Base-by-base conservation (phyloP, 2,888 invertebrate genomes). In the Drosophila pegasa region DNA sequence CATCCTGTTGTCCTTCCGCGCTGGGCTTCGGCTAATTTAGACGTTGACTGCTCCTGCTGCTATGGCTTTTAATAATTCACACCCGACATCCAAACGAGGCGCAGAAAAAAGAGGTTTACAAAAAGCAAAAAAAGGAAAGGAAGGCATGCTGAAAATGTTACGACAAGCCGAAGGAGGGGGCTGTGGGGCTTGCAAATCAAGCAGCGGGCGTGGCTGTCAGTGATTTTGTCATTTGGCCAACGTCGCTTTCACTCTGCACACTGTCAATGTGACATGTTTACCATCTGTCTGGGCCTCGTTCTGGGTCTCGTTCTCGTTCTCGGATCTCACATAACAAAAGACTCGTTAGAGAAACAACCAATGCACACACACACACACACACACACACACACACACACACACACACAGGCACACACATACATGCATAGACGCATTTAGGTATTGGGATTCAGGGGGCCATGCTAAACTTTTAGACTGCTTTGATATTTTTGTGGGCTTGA, bases 241-340 rank as follows among this genome's bases (percentile, higher is more conserved):
- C 72, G 77, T 87, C 79, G 87, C 84, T 83, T 83, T 87, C 78
- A 82, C 86, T 80, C 80, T 75, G 77, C 77, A 75, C 65, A 77
- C 79, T 76, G 79, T 78, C 89, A 89, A 88, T 89, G 77, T 88
- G 89, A 89, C 87, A 78, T 89, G 87, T 88, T 88, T 88, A 88
- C 88, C 89, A 88, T 84, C 82, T 87, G 87, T 87, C 87, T 86
- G 83, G 83, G 83, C 58, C 61, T 61, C 60, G 57, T 61, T 68
- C 67, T 65, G 68, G 60, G 63, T 65, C 67, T 59, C 52, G 37
- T 47, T 57, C 45, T 56, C 52, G 43, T 54, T 45, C 16, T 45
- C 41, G 45, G 47, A 45, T 71, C 78, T 83, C 86, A 63, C 67
- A 73, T 78, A 78, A 82, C 82, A 82, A 82, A 85, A 82, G 82